These are phyloP conservation scores for Chironomus tentans DNA, from an alignment of 2,888 invertebrate species.

Conservation along the genomic window DNA sequence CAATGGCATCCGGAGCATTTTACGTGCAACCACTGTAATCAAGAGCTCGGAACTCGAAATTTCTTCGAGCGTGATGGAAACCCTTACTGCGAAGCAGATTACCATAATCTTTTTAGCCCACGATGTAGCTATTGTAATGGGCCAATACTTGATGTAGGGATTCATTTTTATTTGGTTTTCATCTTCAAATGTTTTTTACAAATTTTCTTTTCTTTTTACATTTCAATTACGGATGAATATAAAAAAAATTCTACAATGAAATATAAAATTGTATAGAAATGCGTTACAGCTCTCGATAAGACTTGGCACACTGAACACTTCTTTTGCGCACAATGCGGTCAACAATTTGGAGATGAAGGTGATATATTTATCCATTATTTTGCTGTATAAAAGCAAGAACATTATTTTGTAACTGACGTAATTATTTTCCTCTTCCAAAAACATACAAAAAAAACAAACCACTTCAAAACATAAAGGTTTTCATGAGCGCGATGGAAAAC, in stretches of 20 bases:
- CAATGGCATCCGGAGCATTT: conserved; percentile 99
- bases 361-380: neutral
- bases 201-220: neutral
- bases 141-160: conserved; percentile 92
- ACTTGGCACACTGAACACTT: conserved; percentile 99
- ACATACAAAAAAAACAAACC: neutral
- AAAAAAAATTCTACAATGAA: neutral
- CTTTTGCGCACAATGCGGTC: conserved; percentile 95
- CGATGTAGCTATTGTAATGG: conserved; percentile 98
- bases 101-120: conserved; percentile 97
- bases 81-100: conserved; percentile 97
- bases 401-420: neutral
- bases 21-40: conserved; percentile 93
- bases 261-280: conserved; percentile 67
- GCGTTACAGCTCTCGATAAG: conserved; percentile 93
- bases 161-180: neutral
- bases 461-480: conserved; percentile 47
- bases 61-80: conserved; percentile 96
- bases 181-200: neutral
- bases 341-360: conserved; percentile 90
- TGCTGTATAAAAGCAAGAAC: neutral
- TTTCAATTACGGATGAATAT: neutral
- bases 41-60: conserved; percentile 92
- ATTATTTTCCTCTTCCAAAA: neutral
- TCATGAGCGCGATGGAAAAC: conserved; percentile 92